Percentiles rank a stretch among this genome's conserved stretches.
phyloP scores from a whole-genome alignment of 2,113 vertebrate genomes.

The Campylomormyrus numenius region DNA sequence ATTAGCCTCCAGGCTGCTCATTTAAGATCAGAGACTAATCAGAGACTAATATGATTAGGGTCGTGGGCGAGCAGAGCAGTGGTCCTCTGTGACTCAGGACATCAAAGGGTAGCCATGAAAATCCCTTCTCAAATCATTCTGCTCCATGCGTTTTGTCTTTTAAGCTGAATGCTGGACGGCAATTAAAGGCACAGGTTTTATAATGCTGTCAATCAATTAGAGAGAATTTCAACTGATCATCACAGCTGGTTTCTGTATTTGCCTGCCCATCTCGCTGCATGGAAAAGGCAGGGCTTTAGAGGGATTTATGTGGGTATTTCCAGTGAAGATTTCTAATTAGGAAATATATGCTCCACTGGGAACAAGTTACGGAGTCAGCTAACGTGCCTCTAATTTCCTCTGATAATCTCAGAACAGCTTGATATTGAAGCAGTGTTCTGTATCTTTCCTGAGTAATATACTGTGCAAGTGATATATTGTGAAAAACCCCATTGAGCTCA shows the following conservation, averaged over 20 bases:
- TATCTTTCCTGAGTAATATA: neutral
- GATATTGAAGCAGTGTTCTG: neutral
- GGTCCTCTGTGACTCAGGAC: slow-evolving; percentile 41
- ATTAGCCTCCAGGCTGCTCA: slow-evolving; percentile 48
- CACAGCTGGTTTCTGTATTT: neutral
- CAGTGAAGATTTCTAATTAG: neutral
- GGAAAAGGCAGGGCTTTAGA: neutral
- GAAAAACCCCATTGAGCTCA: neutral
- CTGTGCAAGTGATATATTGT: neutral
- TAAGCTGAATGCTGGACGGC: neutral
- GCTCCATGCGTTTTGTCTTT: neutral
- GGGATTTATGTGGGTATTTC: neutral
- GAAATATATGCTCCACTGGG: neutral
- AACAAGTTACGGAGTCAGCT: neutral
- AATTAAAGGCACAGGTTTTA: neutral
- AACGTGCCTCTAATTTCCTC: neutral
- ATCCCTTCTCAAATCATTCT: slow-evolving; percentile 33
- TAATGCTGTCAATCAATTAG: neutral
- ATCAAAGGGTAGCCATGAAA: slow-evolving; percentile 54
- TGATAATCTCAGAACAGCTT: neutral
- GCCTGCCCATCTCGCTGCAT: neutral
- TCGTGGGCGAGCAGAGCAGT: slow-evolving; percentile 41
- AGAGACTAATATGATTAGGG: slow-evolving; percentile 62
- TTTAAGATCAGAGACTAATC: slow-evolving; percentile 57
- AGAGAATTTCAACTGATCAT: neutral